Evolutionary conservation across 1,140 invertebrate species (phyloP), one percentile per base, ranked within the genome.

Genomic region (Trissolcus basalis): DNA sequence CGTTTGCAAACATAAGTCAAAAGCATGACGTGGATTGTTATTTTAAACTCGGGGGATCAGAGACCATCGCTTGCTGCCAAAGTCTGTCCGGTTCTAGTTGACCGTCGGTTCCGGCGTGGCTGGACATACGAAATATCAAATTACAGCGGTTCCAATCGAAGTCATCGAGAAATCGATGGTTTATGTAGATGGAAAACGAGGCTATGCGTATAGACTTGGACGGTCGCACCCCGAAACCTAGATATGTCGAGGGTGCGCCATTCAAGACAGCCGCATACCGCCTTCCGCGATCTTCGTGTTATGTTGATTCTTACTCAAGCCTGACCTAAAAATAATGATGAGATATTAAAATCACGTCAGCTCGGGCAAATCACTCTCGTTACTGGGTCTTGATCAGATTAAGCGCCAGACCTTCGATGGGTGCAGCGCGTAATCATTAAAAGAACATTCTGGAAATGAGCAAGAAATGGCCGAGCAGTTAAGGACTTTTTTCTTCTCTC

Each of bases 191-290:
- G 35, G 64, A 71, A 35, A 79, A 79, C 54, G 68, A 79, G 77
- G 77, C 58, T 79, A 79, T 68, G 72, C 77, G 70, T 81, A 81
- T 81, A 77, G 77, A 79, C 69, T 60, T 43, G 58, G 39, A 75
- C 61, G 69, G 82, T 83, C 82, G 78, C 83, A 81, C 83, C 83
- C 82, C 79, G 60, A 80, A 81, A 80, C 56, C 64, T 75, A 75
- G 79, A 81, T 83, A 83, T 14, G 67, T 81, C 69, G 53, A 72
- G 59, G 78, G 78, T 75, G 78, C 64, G 78, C 61, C 65, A 50
- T 61, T 65, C 50, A 36, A 63, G 43, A 39, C 61, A 45, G 10
- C 43, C 11, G 48, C 64, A 59, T 35, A 36, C 16, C 19, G 14
- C n/a, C 45, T 44, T 63, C 54, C 44, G 44, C 60, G 36, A 69